These are phyloP conservation scores for Aramus guarauna DNA, from an alignment of 2,113 vertebrate genomes.

Conservation along the genomic window DNA sequence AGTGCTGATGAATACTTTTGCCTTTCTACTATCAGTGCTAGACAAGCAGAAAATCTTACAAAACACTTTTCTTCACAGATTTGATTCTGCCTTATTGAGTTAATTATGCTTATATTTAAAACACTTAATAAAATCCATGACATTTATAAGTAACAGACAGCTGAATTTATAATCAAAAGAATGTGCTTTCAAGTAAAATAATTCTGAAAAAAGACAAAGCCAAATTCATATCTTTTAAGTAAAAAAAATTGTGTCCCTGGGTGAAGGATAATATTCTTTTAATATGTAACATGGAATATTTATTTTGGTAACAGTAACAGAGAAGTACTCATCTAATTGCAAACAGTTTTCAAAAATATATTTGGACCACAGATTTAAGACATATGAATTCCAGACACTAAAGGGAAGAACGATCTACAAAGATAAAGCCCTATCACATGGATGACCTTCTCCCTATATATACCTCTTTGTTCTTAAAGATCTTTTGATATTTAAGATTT, in stretches of 20 bases:
- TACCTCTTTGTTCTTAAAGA: conserved; percentile 23
- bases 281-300: conserved; percentile 33
- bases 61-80: not conserved
- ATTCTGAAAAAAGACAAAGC: conserved; percentile 16
- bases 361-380: conserved; percentile 26
- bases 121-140: not conserved
- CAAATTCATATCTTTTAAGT: conserved; percentile 5
- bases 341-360: conserved; percentile 28
- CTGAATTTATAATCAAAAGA: not conserved
- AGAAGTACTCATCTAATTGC: conserved; percentile 44
- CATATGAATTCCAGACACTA: conserved; percentile 23
- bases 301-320: conserved; percentile 48
- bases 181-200: conserved; percentile 27
- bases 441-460: conserved; percentile 14
- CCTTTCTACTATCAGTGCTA: not conserved
- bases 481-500: conserved; percentile 8
- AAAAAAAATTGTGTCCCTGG: not conserved
- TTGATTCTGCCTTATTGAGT: not conserved
- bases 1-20: not conserved
- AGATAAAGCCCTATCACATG: not conserved
- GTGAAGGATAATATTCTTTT: conserved; percentile 6
- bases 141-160: not conserved
- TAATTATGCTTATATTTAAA: not conserved
- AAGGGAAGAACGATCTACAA: not conserved
- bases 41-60: not conserved